A percentile compares a stretch with the other conserved stretches of the same genome.
Conservation (phyloP, 2,797 vertebrate genomes). For the Scarus forsteni region DNA sequence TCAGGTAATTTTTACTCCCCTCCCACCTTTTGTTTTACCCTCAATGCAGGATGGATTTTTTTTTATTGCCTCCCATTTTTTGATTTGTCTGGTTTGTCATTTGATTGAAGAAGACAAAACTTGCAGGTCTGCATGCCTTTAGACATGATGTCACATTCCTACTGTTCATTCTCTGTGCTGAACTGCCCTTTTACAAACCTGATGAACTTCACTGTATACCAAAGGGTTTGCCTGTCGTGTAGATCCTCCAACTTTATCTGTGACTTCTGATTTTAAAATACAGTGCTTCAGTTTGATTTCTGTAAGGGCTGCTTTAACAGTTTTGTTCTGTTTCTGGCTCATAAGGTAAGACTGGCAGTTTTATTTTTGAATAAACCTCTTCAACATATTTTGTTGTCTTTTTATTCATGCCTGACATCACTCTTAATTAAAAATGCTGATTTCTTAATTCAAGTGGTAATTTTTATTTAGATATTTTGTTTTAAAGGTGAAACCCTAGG, state of each 20-base stretch:
- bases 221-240: constrained; percentile 19
- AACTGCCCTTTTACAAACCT: constrained; percentile 41
- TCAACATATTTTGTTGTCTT: constrained; percentile 28
- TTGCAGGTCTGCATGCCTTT: constrained; percentile 63
- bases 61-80: constrained; percentile 7
- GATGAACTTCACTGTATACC: constrained; percentile 24
- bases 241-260: constrained; percentile 43
- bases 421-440: no score
- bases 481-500: no score
- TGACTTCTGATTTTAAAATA: constrained; percentile 64
- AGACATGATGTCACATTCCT: constrained; percentile 59
- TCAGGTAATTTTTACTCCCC: constrained; percentile 39
- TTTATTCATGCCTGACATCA: background rate
- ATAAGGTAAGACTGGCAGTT: constrained; percentile 62
- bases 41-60: background rate
- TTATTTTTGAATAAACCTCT: constrained; percentile 81
- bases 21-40: background rate
- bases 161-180: constrained; percentile 45
- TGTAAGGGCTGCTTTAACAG: constrained; percentile 62
- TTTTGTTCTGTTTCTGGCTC: constrained; percentile 63
- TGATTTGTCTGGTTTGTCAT: constrained; percentile 16
- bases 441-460: no score
- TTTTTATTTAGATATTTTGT: no score
- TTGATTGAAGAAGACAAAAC: background rate
- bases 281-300: constrained; percentile 59